A percentile compares a stretch with the other conserved stretches of the same genome.
phyloP scores from a whole-genome alignment of 2,888 invertebrate genomes.

The Brenthis ino region DNA sequence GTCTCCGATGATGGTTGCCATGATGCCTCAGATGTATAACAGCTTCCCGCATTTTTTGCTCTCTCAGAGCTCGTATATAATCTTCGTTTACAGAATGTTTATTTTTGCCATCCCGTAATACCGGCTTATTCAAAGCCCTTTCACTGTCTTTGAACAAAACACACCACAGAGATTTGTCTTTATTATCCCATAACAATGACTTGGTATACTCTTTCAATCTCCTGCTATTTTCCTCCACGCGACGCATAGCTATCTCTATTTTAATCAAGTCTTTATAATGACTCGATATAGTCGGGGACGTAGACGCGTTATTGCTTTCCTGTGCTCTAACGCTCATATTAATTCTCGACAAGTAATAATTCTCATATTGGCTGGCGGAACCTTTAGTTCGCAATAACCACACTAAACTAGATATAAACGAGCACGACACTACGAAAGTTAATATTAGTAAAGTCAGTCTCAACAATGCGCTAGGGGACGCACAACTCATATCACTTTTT shows the following conservation, averaged over 20 bases:
- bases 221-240: conserved; percentile 78
- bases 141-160: conserved; percentile 78
- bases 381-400: conserved; percentile 72
- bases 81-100: conserved; percentile 65
- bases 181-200: conserved; percentile 78
- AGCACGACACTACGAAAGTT: conserved; percentile 74
- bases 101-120: conserved; percentile 52
- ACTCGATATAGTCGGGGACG: conserved; percentile 63
- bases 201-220: conserved; percentile 78
- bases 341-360: conserved; percentile 81
- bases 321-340: conserved; percentile 71
- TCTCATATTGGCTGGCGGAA: conserved; percentile 73
- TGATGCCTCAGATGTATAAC: conserved; percentile 75
- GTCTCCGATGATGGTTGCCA: conserved; percentile 69
- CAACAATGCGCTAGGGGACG: conserved; percentile 70
- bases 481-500: conserved; percentile 82
- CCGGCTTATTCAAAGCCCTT: conserved; percentile 52
- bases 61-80: conserved; percentile 66
- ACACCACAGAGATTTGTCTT: conserved; percentile 79
- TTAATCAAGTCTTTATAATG: conserved; percentile 80
- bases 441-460: conserved; percentile 74
- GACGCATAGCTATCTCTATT: conserved; percentile 79
- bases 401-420: conserved; percentile 75
- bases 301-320: conserved; percentile 61
- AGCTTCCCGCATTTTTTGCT: conserved; percentile 72